Base-by-base conservation (phyloP, 2,113 vertebrate species). In the Noturus placidus region DNA sequence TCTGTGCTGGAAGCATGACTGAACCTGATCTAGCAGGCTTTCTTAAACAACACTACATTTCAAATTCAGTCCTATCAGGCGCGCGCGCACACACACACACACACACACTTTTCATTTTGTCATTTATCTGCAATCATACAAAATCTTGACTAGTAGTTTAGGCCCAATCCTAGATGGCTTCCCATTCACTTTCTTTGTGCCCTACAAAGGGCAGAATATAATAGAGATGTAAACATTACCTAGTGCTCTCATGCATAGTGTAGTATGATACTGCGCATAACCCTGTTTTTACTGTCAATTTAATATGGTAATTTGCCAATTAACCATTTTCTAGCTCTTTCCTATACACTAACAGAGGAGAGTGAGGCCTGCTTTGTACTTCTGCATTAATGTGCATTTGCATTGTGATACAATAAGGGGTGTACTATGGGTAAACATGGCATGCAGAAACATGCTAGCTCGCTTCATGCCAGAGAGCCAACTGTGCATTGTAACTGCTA, bases 371-470 rank as follows among this genome's bases (percentile, higher is more conserved):
- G 9, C 30, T 25, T 38, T 81, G 20, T 38, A 38, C 33, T 38
- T 22, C 20, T 20, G 14, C 10, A 7, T 30, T 46, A 77, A 77
- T 56, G 14, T 11, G 6, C 4, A 14, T 61, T 59, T 42, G 5
- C 2, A 2, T 27, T 27, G 56, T 1, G 30, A 35, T 10, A 0
- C 78, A 57, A 35, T 35, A 3, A 25, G 19, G 0, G 4, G 11
- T 19, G 54, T 17, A 57, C 42, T 82, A 61, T 82, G 56, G 56
- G 33, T 38, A 25, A 27, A 35, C 33, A 15, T 61, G 35, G 33
- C 56, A 82, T 15, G 79, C 79, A 82, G 79, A 42, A 82, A 61
- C 56, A 38, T 61, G 79, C 57, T 38, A 38, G 56, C 22, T 61
- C 4, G 4, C 22, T 8, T 42, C 22, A 6, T 42, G 52, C 54